Percentiles rank a stretch among this genome's conserved stretches.
These are phyloP conservation scores for Hemiprocne comata DNA, from an alignment of 2,113 vertebrate genomes.

Conservation along the genomic window DNA sequence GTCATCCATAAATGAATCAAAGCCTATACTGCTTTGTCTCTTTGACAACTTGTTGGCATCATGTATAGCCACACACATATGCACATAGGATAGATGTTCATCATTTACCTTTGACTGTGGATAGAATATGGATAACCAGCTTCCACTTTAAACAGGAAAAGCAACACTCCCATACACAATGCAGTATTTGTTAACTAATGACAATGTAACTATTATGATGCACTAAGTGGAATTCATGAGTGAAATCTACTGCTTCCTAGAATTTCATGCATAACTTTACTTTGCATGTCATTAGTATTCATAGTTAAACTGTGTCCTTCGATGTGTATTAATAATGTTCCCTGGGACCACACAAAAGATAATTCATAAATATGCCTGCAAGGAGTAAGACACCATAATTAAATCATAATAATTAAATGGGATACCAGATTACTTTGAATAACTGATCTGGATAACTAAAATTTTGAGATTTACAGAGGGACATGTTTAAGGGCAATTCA, in stretches of 20 bases:
- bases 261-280: conserved; percentile 62
- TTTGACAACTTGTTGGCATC: background rate
- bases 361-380: conserved; percentile 69
- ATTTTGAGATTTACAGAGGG: conserved; percentile 24
- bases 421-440: conserved; percentile 50
- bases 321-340: conserved; percentile 64
- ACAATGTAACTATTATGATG: conserved; percentile 27
- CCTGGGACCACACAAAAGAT: conserved; percentile 58
- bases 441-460: conserved; percentile 22
- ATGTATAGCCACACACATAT: background rate
- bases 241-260: conserved; percentile 53
- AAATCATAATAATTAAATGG: conserved; percentile 70
- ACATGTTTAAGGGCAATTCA: background rate
- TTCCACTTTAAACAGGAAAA: no score
- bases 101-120: no score
- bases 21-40: background rate
- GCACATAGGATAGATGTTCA: no score
- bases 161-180: background rate
- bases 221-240: conserved; percentile 55
- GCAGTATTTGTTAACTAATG: conserved; percentile 17
- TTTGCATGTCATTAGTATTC: conserved; percentile 70
- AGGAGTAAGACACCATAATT: conserved; percentile 67
- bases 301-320: conserved; percentile 53
- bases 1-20: background rate
- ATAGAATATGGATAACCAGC: no score